A percentile compares a stretch with the other conserved stretches of the same genome.
phyloP scores from a whole-genome alignment of 2,797 vertebrate genomes.

The Crenuchus spilurus region DNA sequence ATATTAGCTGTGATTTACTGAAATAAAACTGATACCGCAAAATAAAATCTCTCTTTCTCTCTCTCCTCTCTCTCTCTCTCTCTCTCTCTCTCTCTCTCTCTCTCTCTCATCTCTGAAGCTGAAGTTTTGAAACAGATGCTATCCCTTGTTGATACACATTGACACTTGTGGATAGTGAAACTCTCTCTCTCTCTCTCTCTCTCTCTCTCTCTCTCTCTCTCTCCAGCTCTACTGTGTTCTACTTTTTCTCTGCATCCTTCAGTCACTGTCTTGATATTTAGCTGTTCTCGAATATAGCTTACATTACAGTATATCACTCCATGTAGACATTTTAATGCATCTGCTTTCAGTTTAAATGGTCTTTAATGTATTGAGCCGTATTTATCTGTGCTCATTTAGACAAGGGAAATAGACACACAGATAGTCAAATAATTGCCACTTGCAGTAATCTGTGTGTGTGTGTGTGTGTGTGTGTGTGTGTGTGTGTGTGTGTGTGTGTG shows the following conservation, averaged over 20 bases:
- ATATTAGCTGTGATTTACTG: no score
- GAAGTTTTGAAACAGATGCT: slow-evolving; percentile 9
- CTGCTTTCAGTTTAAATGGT: no score
- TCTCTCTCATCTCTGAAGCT: not conserved
- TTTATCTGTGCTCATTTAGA: no score
- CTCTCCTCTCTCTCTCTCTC: not conserved
- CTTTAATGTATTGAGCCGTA: no score
- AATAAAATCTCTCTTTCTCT: not conserved
- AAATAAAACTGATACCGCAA: no score
- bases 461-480: not conserved
- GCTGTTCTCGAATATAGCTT: no score
- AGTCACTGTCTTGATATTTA: not conserved
- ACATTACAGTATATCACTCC: no score
- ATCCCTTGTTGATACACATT: slow-evolving; percentile 10
- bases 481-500: no score
- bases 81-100: not conserved
- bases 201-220: not conserved
- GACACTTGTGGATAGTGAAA: slow-evolving; percentile 17
- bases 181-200: not conserved
- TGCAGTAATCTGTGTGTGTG: not conserved
- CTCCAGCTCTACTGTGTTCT: not conserved
- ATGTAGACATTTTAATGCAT: no score
- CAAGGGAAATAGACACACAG: no score
- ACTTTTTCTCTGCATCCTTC: not conserved
- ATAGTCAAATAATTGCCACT: no score